These are phyloP conservation scores for Tenebrio molitor DNA, from an alignment of 1,140 invertebrate species.

Conservation along the genomic window DNA sequence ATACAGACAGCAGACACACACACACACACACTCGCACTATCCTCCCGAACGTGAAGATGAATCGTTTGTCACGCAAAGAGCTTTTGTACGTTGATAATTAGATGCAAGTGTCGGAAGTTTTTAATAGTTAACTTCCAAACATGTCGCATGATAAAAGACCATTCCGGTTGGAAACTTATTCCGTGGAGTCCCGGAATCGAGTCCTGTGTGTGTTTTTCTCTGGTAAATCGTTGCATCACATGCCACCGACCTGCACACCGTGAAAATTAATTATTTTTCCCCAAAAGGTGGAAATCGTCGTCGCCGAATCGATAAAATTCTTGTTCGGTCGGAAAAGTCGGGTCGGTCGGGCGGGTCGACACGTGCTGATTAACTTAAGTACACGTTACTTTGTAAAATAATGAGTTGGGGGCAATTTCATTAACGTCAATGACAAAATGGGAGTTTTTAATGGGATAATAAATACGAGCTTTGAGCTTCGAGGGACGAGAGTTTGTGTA, in stretches of 20 bases:
- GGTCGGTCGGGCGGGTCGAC: background rate
- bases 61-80: slow-evolving; percentile 26
- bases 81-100: slow-evolving; percentile 21
- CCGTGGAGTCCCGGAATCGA: background rate
- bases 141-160: slow-evolving; percentile 10
- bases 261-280: slow-evolving; percentile 34
- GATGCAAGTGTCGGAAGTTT: slow-evolving; percentile 34
- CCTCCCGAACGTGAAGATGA: slow-evolving; percentile 17
- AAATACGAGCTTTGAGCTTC: slow-evolving; percentile 1
- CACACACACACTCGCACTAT: no score
- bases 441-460: slow-evolving; percentile 31
- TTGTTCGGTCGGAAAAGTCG: background rate
- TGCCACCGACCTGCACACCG: no score
- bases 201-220: slow-evolving; percentile 21
- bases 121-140: slow-evolving; percentile 20
- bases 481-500: background rate
- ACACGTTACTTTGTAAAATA: slow-evolving; percentile 27
- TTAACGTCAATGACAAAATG: slow-evolving; percentile 38
- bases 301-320: slow-evolving; percentile 3
- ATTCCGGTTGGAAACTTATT: slow-evolving; percentile 1
- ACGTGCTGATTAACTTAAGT: slow-evolving; percentile 32
- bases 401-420: slow-evolving; percentile 37
- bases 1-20: no score
- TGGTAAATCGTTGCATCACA: slow-evolving; percentile 17
- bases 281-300: background rate